phyloP scores from a whole-genome alignment of 2,888 invertebrate genomes.

The Acronicta aceris region DNA sequence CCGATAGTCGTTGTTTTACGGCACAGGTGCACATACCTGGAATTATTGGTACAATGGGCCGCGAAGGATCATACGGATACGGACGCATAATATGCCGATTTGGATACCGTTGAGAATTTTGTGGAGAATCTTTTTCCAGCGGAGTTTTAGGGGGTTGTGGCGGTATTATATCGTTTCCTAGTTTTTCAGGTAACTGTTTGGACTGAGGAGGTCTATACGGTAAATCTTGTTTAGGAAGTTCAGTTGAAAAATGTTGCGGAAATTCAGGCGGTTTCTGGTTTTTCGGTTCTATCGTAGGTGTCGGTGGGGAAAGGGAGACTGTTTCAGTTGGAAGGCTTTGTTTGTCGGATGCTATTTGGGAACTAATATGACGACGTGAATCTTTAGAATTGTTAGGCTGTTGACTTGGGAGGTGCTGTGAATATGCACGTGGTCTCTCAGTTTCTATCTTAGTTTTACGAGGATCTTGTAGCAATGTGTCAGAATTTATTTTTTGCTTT shows the following conservation, averaged over 20 bases:
- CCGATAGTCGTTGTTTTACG: background rate
- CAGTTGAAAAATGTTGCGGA: background rate
- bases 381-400: no score
- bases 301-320: background rate
- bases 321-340: background rate
- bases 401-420: no score
- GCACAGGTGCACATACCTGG: conserved; percentile 1
- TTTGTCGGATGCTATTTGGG: background rate
- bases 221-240: background rate
- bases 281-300: background rate
- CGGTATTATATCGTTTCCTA: background rate
- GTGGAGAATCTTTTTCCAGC: background rate
- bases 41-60: conserved; percentile 5
- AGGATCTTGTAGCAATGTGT: background rate
- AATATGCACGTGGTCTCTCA: no score
- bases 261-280: background rate
- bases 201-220: background rate
- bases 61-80: background rate
- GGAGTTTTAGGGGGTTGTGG: background rate
- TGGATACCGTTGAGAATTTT: background rate
- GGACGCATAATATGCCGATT: background rate
- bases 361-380: no score
- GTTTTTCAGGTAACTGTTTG: background rate
- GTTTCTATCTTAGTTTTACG: conserved; percentile 5
- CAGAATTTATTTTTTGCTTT: background rate